Conservation (phyloP, 92 coral and sea anemone genomes). For the Palythoa grandiflora region DNA sequence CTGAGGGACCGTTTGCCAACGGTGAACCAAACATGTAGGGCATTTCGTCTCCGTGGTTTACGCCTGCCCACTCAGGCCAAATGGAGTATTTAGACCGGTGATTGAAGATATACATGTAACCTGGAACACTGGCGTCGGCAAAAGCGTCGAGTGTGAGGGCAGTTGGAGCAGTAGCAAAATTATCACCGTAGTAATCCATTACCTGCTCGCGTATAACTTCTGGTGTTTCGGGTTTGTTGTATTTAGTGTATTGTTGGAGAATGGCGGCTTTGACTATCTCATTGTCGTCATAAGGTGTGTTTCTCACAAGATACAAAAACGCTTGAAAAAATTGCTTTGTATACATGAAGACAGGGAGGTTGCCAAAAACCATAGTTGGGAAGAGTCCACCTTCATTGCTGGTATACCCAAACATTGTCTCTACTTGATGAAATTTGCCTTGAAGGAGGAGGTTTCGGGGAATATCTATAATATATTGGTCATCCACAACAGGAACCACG, state of each 20-base stretch:
- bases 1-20: not conserved
- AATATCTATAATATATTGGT: conserved; percentile 33
- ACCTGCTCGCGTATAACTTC: conserved; percentile 40
- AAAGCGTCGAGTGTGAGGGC: conserved; percentile 39
- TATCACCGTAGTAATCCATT: conserved; percentile 43
- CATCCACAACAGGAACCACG: conserved; percentile 37
- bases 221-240: conserved; percentile 43
- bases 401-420: conserved; percentile 39
- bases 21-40: conserved; percentile 55
- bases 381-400: conserved; percentile 27
- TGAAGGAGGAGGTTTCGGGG: conserved; percentile 26
- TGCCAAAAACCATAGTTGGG: conserved; percentile 3
- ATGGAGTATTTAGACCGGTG: conserved; percentile 56
- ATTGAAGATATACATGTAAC: conserved; percentile 53
- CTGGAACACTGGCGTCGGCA: conserved; percentile 46
- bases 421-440: conserved; percentile 50
- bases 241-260: conserved; percentile 60
- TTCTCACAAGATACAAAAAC: not conserved
- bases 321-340: conserved; percentile 31
- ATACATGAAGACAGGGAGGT: not conserved
- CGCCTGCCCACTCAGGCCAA: conserved; percentile 62
- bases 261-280: conserved; percentile 60
- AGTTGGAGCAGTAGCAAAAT: conserved; percentile 50
- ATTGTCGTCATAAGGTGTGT: conserved; percentile 38
- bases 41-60: conserved; percentile 54